phyloP scores from a whole-genome alignment of 2,797 vertebrate species.

The Sebastes baramenuke region DNA sequence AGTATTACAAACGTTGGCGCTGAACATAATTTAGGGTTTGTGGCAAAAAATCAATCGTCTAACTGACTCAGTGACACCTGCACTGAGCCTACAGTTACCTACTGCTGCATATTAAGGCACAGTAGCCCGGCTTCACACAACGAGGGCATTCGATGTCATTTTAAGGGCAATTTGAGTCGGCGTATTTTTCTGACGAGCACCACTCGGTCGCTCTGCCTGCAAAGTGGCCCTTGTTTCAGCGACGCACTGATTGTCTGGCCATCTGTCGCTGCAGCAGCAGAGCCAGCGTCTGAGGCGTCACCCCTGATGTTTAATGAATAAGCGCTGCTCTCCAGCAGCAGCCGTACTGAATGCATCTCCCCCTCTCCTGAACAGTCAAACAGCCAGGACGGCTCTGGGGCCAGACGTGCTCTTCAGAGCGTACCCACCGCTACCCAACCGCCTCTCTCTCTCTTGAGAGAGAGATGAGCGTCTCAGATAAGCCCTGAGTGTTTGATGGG shows the following conservation, averaged over 20 bases:
- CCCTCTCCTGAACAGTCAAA: slow-evolving; percentile 8
- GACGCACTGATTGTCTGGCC: slow-evolving; percentile 6
- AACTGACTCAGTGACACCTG: neutral
- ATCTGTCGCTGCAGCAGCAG: slow-evolving; percentile 21
- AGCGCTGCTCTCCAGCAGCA: neutral
- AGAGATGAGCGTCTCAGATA: slow-evolving; percentile 64
- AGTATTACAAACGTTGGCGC: neutral
- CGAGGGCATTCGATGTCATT: neutral
- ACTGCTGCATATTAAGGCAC: neutral
- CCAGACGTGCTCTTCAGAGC: slow-evolving; percentile 50
- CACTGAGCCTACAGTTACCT: neutral
- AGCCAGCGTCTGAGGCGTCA: neutral
- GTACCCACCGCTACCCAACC: slow-evolving; percentile 24
- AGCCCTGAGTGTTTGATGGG: slow-evolving; percentile 68
- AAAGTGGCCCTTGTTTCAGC: slow-evolving; percentile 30
- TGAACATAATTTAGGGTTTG: too few species aligned
- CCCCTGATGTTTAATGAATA: slow-evolving; percentile 41
- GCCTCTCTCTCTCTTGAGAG: slow-evolving; percentile 39
- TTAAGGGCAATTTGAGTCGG: slow-evolving; percentile 16
- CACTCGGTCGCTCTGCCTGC: neutral
- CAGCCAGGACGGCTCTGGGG: slow-evolving; percentile 19
- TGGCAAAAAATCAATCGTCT: neutral
- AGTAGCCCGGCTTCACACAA: neutral
- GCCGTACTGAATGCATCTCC: neutral
- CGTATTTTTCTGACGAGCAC: slow-evolving; percentile 22